Conservation (phyloP, 2,113 vertebrate genomes). For the Pardalotus punctatus region DNA sequence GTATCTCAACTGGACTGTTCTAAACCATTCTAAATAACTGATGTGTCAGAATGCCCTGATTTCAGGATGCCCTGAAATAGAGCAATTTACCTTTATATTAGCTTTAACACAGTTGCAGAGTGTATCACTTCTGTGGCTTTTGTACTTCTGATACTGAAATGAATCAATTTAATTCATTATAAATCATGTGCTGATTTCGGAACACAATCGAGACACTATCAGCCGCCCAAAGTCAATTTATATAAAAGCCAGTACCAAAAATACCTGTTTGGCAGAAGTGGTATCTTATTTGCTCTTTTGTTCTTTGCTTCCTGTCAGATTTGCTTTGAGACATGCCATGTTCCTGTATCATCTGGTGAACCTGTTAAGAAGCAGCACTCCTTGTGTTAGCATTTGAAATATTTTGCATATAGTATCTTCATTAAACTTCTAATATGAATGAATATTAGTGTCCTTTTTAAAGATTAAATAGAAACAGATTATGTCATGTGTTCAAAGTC, state of each 20-base stretch:
- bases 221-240: background rate
- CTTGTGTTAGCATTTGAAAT: background rate
- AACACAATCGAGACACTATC: background rate
- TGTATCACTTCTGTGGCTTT: background rate
- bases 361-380: background rate
- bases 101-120: background rate
- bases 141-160: background rate
- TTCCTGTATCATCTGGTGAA: background rate
- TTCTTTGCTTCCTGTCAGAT: background rate
- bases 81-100: background rate
- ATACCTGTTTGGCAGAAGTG: background rate
- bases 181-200: background rate
- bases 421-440: background rate
- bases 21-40: background rate
- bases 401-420: background rate
- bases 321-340: background rate
- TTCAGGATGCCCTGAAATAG: background rate
- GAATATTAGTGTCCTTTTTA: background rate
- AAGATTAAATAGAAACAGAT: background rate
- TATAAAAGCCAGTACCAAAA: slow-evolving; percentile 16
- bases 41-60: background rate
- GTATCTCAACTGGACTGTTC: background rate
- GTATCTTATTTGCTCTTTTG: background rate
- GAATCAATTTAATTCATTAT: background rate
- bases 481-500: background rate